A percentile compares a stretch with the other conserved stretches of the same genome.
Conservation (phyloP, 2,888 invertebrate species). For the Xestia rhomboidea region DNA sequence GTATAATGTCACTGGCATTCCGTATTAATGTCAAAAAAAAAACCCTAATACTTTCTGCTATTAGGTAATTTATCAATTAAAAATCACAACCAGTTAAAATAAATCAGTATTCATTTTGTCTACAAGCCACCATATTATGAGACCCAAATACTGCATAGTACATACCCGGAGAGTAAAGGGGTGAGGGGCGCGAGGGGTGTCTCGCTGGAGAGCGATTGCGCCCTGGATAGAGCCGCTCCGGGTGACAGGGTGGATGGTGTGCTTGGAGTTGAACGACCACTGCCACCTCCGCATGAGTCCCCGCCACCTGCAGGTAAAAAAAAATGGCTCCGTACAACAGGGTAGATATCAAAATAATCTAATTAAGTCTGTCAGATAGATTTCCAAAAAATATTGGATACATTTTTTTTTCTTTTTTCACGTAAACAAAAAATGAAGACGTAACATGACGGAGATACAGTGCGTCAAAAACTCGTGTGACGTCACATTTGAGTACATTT, state of each 20-base stretch:
- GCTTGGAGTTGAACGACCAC: slow-evolving; percentile 89
- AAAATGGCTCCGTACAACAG: not conserved
- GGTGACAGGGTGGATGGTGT: slow-evolving; percentile 92
- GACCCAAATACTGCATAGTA: slow-evolving; percentile 17
- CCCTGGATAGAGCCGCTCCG: slow-evolving; percentile 87
- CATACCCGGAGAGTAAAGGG: slow-evolving; percentile 86
- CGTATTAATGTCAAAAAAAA: not conserved
- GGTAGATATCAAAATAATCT: too few relatives aligned
- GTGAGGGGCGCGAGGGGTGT: slow-evolving; percentile 87
- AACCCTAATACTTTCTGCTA: slow-evolving; percentile 14
- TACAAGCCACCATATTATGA: slow-evolving; percentile 34
- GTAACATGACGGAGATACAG: too few relatives aligned
- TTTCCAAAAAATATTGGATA: too few relatives aligned
- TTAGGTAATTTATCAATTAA: slow-evolving; percentile 7
- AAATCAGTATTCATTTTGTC: slow-evolving; percentile 24
- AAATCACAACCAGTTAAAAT: slow-evolving; percentile 28
- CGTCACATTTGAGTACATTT: too few relatives aligned
- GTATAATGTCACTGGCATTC: slow-evolving; percentile 21
- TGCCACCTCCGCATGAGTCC: slow-evolving; percentile 83
- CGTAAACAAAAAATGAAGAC: too few relatives aligned
- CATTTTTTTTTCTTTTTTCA: too few relatives aligned
- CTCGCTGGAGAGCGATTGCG: slow-evolving; percentile 88
- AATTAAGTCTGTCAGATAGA: too few relatives aligned
- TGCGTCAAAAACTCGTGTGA: too few relatives aligned
- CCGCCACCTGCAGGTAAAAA: slow-evolving; percentile 74